Evolutionary conservation across 2,888 invertebrate genomes (phyloP).

Genomic region (Leptodirus hochenwartii): DNA sequence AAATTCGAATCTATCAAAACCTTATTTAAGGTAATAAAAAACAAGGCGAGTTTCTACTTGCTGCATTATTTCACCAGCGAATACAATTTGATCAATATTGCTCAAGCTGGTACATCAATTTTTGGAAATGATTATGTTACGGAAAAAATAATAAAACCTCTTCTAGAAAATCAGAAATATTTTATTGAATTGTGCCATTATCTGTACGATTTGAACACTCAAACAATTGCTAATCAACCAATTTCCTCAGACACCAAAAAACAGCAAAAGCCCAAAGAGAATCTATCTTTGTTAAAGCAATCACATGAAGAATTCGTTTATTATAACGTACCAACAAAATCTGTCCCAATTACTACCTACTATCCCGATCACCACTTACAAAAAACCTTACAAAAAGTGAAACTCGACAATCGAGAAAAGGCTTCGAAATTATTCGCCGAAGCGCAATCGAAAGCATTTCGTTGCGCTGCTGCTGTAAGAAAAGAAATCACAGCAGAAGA

Average conservation of each 20-base stretch:
- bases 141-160: conserved; percentile 30
- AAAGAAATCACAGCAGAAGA: conserved; percentile 9
- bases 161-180: conserved; percentile 22
- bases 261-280: conserved; percentile 10
- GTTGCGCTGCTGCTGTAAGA: conserved; percentile 6
- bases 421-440: conserved; percentile 16
- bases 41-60: not conserved
- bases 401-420: conserved; percentile 15
- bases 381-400: conserved; percentile 14
- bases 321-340: conserved; percentile 8
- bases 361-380: conserved; percentile 10
- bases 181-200: no score
- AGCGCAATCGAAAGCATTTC: conserved; percentile 9
- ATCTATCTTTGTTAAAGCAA: not conserved
- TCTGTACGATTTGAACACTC: no score
- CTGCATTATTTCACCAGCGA: conserved; percentile 8
- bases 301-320: conserved; percentile 3
- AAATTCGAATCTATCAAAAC: conserved; percentile 1
- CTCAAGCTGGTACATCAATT: conserved; percentile 24
- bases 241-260: conserved; percentile 9
- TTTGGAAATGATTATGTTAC: conserved; percentile 34
- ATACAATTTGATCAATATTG: conserved; percentile 6
- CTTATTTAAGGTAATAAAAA: not conserved
- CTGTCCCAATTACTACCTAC: conserved; percentile 16
- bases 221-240: no score